Percentiles rank a stretch among this genome's conserved stretches.
Evolutionary conservation across 2,797 vertebrate genomes (phyloP).

Genomic region (Loriculus beryllinus): DNA sequence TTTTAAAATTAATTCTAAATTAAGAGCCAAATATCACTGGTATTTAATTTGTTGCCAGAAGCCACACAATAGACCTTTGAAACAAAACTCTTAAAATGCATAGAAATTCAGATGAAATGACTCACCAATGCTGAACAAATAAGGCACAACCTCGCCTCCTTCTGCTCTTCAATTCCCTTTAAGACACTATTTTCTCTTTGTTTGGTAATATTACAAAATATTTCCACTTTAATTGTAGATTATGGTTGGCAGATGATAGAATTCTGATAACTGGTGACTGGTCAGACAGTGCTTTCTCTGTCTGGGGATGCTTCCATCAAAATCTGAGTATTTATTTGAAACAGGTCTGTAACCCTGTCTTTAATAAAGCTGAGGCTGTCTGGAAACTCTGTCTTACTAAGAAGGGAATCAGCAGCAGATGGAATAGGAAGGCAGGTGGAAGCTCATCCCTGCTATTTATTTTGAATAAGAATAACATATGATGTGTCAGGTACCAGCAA

Average conservation of each 20-base stretch:
- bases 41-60: constrained; percentile 69
- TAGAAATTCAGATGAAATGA: constrained; percentile 72
- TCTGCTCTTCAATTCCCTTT: constrained; percentile 14
- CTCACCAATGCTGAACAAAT: constrained; percentile 63
- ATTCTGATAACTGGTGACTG: not conserved
- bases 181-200: constrained; percentile 58
- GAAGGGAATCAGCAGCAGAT: not conserved
- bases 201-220: constrained; percentile 59
- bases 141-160: constrained; percentile 25
- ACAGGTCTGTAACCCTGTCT: not conserved
- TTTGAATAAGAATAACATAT: not conserved
- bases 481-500: not conserved
- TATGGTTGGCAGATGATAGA: constrained; percentile 34
- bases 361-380: not conserved
- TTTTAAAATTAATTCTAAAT: constrained; percentile 68
- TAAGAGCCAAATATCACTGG: constrained; percentile 62
- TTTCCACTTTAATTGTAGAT: constrained; percentile 50
- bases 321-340: not conserved
- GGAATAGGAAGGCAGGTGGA: not conserved
- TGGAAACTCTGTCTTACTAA: not conserved
- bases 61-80: constrained; percentile 71
- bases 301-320: not conserved
- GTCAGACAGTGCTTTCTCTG: constrained; percentile 12
- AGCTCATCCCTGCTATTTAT: not conserved
- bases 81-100: constrained; percentile 70